A percentile compares a stretch with the other conserved stretches of the same genome.
Conservation (phyloP, 2,797 vertebrate species). For the Hemitrygon akajei region DNA sequence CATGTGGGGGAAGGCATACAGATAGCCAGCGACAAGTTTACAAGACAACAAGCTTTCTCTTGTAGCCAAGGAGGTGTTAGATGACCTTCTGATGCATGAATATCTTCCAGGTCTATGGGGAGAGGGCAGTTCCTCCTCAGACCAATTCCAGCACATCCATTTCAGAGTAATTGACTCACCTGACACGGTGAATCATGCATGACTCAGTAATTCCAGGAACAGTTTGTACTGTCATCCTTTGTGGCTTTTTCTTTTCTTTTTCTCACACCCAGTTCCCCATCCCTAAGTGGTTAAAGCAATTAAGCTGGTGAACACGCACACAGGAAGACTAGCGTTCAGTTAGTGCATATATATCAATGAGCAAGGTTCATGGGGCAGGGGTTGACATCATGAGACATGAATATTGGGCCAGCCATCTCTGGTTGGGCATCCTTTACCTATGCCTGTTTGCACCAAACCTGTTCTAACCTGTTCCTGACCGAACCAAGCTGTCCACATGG, state of each 20-base stretch:
- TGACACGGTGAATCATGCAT: neutral
- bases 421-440: neutral
- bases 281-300: neutral
- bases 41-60: neutral
- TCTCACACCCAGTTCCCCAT: neutral
- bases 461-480: neutral
- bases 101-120: neutral
- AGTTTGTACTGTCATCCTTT: neutral
- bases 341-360: no score
- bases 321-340: neutral
- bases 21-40: neutral
- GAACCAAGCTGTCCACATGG: neutral
- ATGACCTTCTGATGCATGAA: neutral
- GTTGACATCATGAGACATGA: neutral
- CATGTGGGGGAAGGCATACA: neutral
- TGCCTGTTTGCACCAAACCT: neutral
- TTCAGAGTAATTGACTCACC: conserved; percentile 2
- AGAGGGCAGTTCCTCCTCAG: neutral
- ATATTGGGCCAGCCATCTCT: neutral
- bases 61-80: neutral
- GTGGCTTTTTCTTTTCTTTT: neutral
- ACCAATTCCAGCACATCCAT: neutral
- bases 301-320: neutral
- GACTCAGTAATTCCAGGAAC: conserved; percentile 3
- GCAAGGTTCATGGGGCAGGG: no score